A percentile compares a stretch with the other conserved stretches of the same genome.
phyloP scores from a whole-genome alignment of 1,140 invertebrate genomes.

The Ooceraea biroi region DNA sequence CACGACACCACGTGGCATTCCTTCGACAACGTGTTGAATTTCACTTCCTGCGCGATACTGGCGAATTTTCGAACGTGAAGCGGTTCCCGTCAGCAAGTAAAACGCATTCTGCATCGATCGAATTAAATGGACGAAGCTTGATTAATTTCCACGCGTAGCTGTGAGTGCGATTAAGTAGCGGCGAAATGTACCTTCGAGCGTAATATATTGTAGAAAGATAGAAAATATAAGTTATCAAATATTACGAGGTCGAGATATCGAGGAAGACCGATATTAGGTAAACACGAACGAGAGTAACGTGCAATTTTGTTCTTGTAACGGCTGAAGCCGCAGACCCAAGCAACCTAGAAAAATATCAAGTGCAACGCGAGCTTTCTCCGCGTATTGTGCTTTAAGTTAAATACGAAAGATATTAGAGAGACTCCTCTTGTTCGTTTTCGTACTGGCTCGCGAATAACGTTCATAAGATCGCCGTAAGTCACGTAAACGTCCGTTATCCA shows the following conservation, averaged over 20 bases:
- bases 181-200: too few relatives aligned
- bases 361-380: background rate
- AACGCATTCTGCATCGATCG: background rate
- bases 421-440: slow-evolving; percentile 46
- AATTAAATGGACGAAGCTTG: background rate
- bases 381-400: slow-evolving; percentile 50
- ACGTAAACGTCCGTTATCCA: slow-evolving; percentile 61
- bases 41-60: slow-evolving; percentile 43
- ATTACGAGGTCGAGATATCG: too few relatives aligned
- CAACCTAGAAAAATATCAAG: slow-evolving; percentile 36
- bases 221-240: too few relatives aligned
- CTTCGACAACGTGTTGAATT: slow-evolving; percentile 63
- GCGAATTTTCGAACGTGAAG: slow-evolving; percentile 38
- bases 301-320: slow-evolving; percentile 18
- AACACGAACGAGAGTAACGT: background rate
- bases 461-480: slow-evolving; percentile 59
- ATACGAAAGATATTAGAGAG: slow-evolving; percentile 56
- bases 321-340: background rate
- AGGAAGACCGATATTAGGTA: background rate
- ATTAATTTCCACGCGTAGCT: too few relatives aligned
- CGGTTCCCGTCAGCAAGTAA: slow-evolving; percentile 34
- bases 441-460: slow-evolving; percentile 28
- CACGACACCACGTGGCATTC: slow-evolving; percentile 62
- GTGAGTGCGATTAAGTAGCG: too few relatives aligned
- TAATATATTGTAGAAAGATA: too few relatives aligned